phyloP scores from a whole-genome alignment of 2,113 vertebrate species.

The Phalacrocorax pelagicus region DNA sequence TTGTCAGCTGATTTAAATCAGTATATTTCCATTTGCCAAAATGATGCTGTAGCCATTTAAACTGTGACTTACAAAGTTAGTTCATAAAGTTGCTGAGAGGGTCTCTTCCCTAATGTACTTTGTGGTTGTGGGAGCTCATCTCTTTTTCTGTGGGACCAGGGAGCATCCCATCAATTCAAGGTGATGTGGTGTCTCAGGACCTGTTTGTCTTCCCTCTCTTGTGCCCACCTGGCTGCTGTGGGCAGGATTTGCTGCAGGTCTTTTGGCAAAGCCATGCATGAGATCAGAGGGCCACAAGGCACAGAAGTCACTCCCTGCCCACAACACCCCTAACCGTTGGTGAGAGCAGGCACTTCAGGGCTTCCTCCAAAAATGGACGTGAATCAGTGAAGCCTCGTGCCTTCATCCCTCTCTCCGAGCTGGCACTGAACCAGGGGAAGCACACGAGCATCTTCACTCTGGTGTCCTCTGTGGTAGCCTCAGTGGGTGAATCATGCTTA shows the following conservation, averaged over 20 bases:
- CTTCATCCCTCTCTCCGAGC: neutral
- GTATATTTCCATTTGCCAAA: neutral
- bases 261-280: neutral
- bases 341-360: neutral
- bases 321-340: neutral
- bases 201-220: neutral
- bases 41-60: neutral
- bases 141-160: neutral
- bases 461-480: neutral
- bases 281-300: neutral
- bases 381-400: fast-evolving
- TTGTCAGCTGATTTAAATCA: slow-evolving; percentile 57
- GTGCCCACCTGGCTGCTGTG: neutral
- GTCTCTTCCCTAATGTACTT: neutral
- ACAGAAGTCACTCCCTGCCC: neutral
- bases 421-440: neutral
- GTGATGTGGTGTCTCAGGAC: neutral
- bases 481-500: neutral
- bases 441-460: neutral
- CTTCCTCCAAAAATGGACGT: neutral
- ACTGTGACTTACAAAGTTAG: slow-evolving; percentile 8
- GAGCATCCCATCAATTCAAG: neutral
- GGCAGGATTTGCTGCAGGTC: neutral
- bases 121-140: neutral
- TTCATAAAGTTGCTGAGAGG: slow-evolving; percentile 34